Evolutionary conservation across 2,113 vertebrate genomes (phyloP).

Genomic region (Hippocampus comes): DNA sequence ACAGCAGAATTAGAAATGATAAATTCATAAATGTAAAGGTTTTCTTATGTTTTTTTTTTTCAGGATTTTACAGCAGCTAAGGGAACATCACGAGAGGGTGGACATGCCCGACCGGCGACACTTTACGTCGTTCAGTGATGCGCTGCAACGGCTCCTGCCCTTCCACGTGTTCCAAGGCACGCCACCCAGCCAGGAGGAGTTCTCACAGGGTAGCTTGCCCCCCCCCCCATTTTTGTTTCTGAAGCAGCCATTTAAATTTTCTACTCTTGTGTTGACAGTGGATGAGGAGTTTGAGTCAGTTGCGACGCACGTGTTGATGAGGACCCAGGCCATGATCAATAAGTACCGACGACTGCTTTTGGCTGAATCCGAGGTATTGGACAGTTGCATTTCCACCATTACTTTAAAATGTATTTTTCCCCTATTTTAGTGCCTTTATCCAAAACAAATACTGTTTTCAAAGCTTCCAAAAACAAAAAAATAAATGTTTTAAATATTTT

Average conservation of each 20-base stretch:
- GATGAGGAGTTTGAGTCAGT: conserved; percentile 90
- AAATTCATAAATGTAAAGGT: background rate
- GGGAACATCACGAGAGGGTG: conserved; percentile 81
- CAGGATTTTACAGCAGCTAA: conserved; percentile 87
- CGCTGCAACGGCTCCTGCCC: conserved; percentile 83
- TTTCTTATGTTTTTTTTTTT: background rate
- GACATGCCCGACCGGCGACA: conserved; percentile 77
- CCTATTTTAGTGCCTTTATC: no score
- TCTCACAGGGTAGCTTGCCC: conserved; percentile 69
- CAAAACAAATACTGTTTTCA: no score
- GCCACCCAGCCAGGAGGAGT: conserved; percentile 82
- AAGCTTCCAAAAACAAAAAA: no score
- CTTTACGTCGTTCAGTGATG: conserved; percentile 83
- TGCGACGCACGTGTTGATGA: conserved; percentile 87
- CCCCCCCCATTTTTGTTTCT: background rate
- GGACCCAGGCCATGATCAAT: conserved; percentile 93
- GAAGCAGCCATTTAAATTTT: background rate
- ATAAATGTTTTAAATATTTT: no score
- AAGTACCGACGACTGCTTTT: conserved; percentile 94
- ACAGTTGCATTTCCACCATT: background rate
- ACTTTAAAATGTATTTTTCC: no score
- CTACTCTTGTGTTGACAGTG: conserved; percentile 66
- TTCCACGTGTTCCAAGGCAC: conserved; percentile 93
- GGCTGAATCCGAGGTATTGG: conserved; percentile 88
- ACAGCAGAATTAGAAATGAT: background rate